Evolutionary conservation across 2,113 vertebrate species (phyloP).

Genomic region (Desmodus rotundus): DNA sequence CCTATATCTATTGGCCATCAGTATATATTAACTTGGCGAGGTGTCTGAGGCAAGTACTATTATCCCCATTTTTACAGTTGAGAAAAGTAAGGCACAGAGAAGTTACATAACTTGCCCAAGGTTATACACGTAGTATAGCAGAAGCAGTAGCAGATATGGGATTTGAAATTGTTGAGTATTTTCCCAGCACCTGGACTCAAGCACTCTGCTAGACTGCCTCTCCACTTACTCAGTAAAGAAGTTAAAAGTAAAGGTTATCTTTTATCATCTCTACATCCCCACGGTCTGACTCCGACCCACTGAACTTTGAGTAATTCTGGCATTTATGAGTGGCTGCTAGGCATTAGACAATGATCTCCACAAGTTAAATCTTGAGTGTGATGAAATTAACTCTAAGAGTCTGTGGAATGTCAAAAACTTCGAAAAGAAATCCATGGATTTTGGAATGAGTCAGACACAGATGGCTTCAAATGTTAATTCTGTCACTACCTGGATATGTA

Average conservation of each 20-base stretch:
- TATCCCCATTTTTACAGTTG: background rate
- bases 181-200: background rate
- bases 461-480: background rate
- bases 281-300: background rate
- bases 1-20: background rate
- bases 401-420: background rate
- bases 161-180: background rate
- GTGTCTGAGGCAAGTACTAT: background rate
- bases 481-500: background rate
- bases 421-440: background rate
- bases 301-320: background rate
- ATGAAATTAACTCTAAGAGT: background rate
- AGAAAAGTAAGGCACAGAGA: slow-evolving; percentile 25
- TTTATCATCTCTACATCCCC: background rate
- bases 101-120: background rate
- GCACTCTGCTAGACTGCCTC: background rate
- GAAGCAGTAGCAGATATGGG: background rate
- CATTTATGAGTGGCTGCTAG: background rate
- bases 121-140: background rate
- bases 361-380: background rate
- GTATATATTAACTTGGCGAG: background rate
- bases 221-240: background rate
- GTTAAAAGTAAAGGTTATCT: background rate
- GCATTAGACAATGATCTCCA: background rate
- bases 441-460: background rate